Base-by-base conservation (phyloP, 2,113 vertebrate species). In the Tringa solitaria region DNA sequence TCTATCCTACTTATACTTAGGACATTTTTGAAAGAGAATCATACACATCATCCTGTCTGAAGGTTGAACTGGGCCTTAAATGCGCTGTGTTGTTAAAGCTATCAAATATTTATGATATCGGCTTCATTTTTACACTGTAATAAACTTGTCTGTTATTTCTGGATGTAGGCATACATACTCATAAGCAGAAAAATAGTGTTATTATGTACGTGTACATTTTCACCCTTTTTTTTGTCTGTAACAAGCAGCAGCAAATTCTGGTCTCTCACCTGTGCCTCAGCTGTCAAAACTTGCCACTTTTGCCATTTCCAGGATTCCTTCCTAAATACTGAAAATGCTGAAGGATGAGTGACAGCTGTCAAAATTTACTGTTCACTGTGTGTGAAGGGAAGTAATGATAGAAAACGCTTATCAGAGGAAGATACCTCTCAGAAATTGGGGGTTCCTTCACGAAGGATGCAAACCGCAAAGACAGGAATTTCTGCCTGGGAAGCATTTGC, bases 341-440 rank as follows among this genome's bases (percentile, higher is more conserved):
- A 78, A 76, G 48, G 43, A 46, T 72, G 76, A 97, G 45, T 89
- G 96, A 32, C 95, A 95, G 87, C 95, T 96, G 93, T 84, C 97
- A 95, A n/a, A 90, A 78, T 81, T 79, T n/a, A 67, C 54, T 60
- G 28, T 65, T 75, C 69, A 12, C 41, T 30, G 48, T 48, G 22
- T 50, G 76, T 0, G 3, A 84, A 74, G 10, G 11, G 65, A 75
- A 50, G 28, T 63, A 75, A 41, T 2, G 41, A 60, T 10, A 59
- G 63, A 39, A 84, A 75, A 84, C 57, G 73, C 32, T 70, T 70
- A 77, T 50, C 14, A 8, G 84, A 57, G 33, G 39, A 79, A 68
- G 19, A 39, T 32, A 76, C 8, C 24, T 48, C 51, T 87, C 15
- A 48, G 77, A 89, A 89, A 48, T 4, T 41, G 30, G 19, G 48